Evolutionary conservation across 2,888 invertebrate species (phyloP).

Genomic region (Pterobdella sp.): DNA sequence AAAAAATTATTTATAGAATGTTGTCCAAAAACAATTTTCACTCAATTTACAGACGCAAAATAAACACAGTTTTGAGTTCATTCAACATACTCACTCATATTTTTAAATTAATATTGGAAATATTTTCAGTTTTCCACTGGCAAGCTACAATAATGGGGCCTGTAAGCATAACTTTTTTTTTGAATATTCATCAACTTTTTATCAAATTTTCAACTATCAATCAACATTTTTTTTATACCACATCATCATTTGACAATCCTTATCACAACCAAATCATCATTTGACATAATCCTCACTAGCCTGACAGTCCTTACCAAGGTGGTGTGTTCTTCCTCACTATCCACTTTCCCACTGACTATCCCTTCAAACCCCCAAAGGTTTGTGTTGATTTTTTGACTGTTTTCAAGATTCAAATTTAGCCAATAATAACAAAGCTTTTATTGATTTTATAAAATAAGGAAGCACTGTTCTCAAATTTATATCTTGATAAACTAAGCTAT

Average conservation of each 20-base stretch:
- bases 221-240: not conserved
- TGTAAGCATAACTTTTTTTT: constrained; percentile 60
- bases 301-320: constrained; percentile 99
- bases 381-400: constrained; percentile 32
- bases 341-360: constrained; percentile 99
- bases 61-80: not conserved
- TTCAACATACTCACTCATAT: not conserved
- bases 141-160: constrained; percentile 99
- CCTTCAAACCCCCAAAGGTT: constrained; percentile 97
- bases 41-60: too few species aligned
- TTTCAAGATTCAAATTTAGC: constrained; percentile 4
- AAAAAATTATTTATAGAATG: too few species aligned
- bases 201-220: not conserved
- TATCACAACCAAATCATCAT: not conserved
- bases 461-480: not conserved
- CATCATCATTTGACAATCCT: not conserved
- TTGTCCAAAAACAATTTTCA: too few species aligned
- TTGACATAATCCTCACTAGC: constrained; percentile 56
- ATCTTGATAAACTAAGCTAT: not conserved
- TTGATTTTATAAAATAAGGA: not conserved
- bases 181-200: not conserved
- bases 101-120: constrained; percentile 88
- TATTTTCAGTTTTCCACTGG: constrained; percentile 88
- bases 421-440: not conserved
- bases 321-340: constrained; percentile 99